Percentiles rank a stretch among this genome's conserved stretches.
phyloP scores from a whole-genome alignment of 2,888 invertebrate species.

The Microplitis manilae region DNA sequence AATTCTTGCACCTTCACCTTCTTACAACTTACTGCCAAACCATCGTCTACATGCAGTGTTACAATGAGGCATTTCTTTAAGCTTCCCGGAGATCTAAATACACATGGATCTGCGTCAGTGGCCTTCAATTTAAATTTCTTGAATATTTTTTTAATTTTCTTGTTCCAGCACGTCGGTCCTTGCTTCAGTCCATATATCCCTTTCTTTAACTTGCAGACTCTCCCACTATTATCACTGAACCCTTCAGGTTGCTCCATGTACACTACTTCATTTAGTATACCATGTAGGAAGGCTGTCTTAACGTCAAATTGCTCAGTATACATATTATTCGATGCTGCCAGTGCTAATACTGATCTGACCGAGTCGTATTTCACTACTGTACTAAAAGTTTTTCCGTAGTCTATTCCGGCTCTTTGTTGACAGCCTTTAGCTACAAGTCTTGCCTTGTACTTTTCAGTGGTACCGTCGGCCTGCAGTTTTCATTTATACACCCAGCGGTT shows the following conservation, averaged over 20 bases:
- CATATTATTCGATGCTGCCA: constrained; percentile 44
- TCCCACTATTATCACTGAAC: not conserved
- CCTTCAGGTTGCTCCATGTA: constrained; percentile 36
- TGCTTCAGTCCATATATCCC: constrained; percentile 58
- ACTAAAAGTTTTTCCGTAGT: constrained; percentile 56
- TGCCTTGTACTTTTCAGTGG: too few species aligned
- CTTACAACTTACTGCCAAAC: constrained; percentile 41
- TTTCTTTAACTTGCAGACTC: constrained; percentile 49
- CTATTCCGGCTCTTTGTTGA: constrained; percentile 53
- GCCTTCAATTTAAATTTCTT: constrained; percentile 7
- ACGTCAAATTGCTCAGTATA: constrained; percentile 43
- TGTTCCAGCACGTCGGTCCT: constrained; percentile 53
- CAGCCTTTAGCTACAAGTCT: too few species aligned
- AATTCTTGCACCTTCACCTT: constrained; percentile 29
- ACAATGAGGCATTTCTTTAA: constrained; percentile 26
- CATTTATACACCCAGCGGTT: constrained; percentile 48
- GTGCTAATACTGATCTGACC: constrained; percentile 51
- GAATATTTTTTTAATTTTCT: constrained; percentile 46
- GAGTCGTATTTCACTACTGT: constrained; percentile 54
- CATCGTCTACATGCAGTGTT: constrained; percentile 53
- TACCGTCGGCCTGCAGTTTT: constrained; percentile 50
- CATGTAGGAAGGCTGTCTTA: constrained; percentile 34
- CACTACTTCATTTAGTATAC: constrained; percentile 28
- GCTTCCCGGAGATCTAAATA: constrained; percentile 42
- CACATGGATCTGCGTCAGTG: constrained; percentile 51